Evolutionary conservation across 2,113 vertebrate genomes (phyloP), one percentile per base, ranked within the genome.

Genomic region (Erpornis zantholeuca): DNA sequence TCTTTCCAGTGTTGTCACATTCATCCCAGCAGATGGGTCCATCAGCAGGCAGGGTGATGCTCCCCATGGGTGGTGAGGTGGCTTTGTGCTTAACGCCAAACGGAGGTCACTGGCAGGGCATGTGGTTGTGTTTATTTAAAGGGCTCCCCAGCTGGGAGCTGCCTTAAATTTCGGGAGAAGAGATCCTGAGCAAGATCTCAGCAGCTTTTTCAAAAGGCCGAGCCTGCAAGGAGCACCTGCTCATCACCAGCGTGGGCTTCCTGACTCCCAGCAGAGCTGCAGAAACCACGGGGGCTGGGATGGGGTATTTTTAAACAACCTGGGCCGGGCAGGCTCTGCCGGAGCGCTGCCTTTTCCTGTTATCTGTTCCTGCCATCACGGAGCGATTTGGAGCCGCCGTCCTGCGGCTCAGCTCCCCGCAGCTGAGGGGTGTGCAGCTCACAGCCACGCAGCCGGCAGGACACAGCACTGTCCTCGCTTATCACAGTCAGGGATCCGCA

Each of bases 301-400:
- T 8, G 45, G 91, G 87, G 65, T 80, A 80, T 95, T 96, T 96
- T 96, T 86, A 93, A 96, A 68, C 65, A 50, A 27, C 82, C 57
- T 90, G 53, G 76, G 88, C 89, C 1, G 0, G 71, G 86, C 66
- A 80, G 54, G 54, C 64, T 83, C 42, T 81, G 84, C 45, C 56
- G 23, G 82, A 81, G 69, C 1, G 0, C 60, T 94, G 85, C 65
- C 72, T 87, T 86, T 85, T 73, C 81, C 70, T 84, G 65, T 82
- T 93, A 54, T 69, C 93, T 94, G 57, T 68, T 70, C 50, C 92
- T 76, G 84, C 81, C 87, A 52, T 95, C 86, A 38, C 3, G 13
- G 66, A 42, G 54, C 5, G 79, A 64, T 57, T 88, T 40, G 42
- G 82, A 52, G 57, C 1, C 52, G 88, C 88, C 54, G 15, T 49